Evolutionary conservation across 2,797 vertebrate species (phyloP).

Genomic region (Myripristis jacobus): DNA sequence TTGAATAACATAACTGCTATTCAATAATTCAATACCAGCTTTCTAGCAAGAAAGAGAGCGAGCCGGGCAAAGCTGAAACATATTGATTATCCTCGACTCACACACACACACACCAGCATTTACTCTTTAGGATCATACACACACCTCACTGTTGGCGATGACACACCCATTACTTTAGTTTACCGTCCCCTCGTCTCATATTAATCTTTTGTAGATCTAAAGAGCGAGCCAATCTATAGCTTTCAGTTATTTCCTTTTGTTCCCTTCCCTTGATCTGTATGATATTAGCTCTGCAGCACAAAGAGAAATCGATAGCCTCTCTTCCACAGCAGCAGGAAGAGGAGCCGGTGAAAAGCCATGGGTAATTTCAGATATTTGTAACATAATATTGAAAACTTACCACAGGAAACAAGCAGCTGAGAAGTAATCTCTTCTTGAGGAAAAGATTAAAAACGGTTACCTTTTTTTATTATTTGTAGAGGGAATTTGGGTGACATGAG

Average conservation of each 20-base stretch:
- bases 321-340: neutral
- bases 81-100: neutral
- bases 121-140: neutral
- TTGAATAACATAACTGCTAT: no score
- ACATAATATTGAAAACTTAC: conserved; percentile 12
- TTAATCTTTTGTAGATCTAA: conserved; percentile 2
- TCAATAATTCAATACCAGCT: no score
- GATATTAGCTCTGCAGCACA: conserved; percentile 10
- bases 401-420: neutral
- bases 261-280: conserved; percentile 5
- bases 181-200: conserved; percentile 32
- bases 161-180: conserved; percentile 35
- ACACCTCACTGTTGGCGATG: neutral
- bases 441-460: no score
- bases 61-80: neutral
- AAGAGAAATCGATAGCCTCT: conserved; percentile 27
- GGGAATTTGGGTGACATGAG: no score
- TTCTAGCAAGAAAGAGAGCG: no score
- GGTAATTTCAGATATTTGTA: conserved; percentile 38
- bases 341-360: neutral
- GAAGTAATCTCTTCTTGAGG: conserved; percentile 9
- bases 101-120: conserved; percentile 9
- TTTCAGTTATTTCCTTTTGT: conserved; percentile 14
- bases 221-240: conserved; percentile 5
- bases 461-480: no score